Evolutionary conservation across 1,140 invertebrate species (phyloP).

Genomic region (Conopomorpha cramerella): DNA sequence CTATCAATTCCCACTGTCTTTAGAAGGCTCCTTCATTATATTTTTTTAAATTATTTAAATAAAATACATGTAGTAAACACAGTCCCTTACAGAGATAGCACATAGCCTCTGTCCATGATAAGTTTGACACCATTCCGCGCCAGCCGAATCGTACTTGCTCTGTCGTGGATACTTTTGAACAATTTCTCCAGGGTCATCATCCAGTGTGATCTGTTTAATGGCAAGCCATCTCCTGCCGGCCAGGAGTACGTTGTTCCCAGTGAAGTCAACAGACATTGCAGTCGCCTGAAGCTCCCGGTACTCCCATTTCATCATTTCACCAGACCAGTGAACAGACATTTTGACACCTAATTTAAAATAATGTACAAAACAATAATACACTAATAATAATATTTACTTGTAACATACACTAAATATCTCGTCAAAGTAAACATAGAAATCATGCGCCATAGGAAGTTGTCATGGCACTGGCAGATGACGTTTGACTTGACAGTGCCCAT

Average conservation of each 20-base stretch:
- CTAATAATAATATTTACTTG: too few species aligned
- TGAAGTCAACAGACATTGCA: conserved; percentile 87
- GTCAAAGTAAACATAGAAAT: too few species aligned
- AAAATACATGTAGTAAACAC: too few species aligned
- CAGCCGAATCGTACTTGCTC: conserved; percentile 92
- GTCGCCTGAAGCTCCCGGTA: conserved; percentile 77
- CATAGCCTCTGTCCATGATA: conserved; percentile 77
- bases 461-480: too few species aligned
- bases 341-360: too few species aligned
- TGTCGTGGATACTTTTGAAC: conserved; percentile 81
- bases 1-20: too few species aligned
- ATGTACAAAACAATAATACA: too few species aligned
- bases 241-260: conserved; percentile 80
- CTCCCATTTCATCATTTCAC: conserved; percentile 56
- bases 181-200: conserved; percentile 73
- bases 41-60: too few species aligned
- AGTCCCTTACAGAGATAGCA: conserved; percentile 82
- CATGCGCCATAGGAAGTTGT: too few species aligned
- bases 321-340: conserved; percentile 57
- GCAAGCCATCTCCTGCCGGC: conserved; percentile 84
- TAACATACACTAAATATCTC: too few species aligned
- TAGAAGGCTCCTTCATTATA: too few species aligned
- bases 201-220: conserved; percentile 72
- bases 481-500: too few species aligned
- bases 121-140: conserved; percentile 90